Conservation (phyloP, 2,113 vertebrate genomes). For the Oxygymnocypris stewartii region DNA sequence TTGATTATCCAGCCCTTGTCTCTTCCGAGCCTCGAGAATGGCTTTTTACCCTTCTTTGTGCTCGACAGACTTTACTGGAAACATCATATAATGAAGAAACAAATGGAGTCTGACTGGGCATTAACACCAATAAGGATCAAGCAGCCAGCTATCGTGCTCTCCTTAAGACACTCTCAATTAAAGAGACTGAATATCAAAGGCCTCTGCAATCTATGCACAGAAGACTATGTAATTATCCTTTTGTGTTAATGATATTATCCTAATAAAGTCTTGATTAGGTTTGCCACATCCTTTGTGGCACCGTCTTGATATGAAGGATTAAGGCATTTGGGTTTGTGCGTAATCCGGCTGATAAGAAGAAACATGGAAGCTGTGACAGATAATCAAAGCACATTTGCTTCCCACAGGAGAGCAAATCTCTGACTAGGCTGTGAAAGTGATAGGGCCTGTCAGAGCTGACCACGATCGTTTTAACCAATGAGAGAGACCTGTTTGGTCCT, state of each 20-base stretch:
- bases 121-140: slow-evolving; percentile 63
- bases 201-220: slow-evolving; percentile 51
- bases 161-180: slow-evolving; percentile 59
- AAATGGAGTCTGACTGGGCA: slow-evolving; percentile 59
- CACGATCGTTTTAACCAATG: slow-evolving; percentile 35
- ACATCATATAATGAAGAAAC: slow-evolving; percentile 61
- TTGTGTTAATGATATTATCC: slow-evolving; percentile 61
- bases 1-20: neutral
- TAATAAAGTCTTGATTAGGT: slow-evolving; percentile 62
- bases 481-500: neutral
- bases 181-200: slow-evolving; percentile 57
- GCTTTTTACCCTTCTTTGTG: slow-evolving; percentile 32
- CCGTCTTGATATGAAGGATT: slow-evolving; percentile 52
- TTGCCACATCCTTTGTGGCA: slow-evolving; percentile 51
- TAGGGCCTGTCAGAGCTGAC: slow-evolving; percentile 33
- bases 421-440: slow-evolving; percentile 34
- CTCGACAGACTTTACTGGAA: slow-evolving; percentile 46
- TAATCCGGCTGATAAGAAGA: slow-evolving; percentile 55
- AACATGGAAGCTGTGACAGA: slow-evolving; percentile 47
- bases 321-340: slow-evolving; percentile 47
- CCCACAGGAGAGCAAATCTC: slow-evolving; percentile 36
- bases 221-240: slow-evolving; percentile 58
- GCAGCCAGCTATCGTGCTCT: slow-evolving; percentile 44
- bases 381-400: slow-evolving; percentile 55
- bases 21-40: neutral